A percentile compares a stretch with the other conserved stretches of the same genome.
These are phyloP conservation scores for Brachylomia viminalis DNA, from an alignment of 2,888 invertebrate species.

Conservation along the genomic window DNA sequence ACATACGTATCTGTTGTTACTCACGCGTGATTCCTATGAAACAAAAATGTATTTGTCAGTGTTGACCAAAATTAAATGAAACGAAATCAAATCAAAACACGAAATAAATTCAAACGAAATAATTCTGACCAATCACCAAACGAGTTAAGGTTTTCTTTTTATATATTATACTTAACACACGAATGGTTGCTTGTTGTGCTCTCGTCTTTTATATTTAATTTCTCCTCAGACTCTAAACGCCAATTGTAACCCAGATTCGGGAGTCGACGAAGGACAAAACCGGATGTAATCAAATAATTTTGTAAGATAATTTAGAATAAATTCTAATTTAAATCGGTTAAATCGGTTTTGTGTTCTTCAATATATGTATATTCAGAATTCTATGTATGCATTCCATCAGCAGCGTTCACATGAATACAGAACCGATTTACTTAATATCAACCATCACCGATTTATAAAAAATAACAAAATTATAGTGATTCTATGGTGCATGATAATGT, in stretches of 20 bases:
- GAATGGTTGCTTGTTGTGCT: constrained; percentile 8
- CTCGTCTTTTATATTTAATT: neutral
- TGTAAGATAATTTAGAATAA: constrained; percentile 47
- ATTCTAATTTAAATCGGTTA: constrained; percentile 18
- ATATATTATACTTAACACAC: constrained; percentile 3
- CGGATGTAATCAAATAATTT: constrained; percentile 40
- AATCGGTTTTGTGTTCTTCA: constrained; percentile 32
- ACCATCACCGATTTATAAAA: neutral
- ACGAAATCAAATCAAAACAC: constrained; percentile 65
- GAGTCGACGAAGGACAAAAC: constrained; percentile 4
- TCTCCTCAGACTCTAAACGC: constrained; percentile 48
- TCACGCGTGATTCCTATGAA: constrained; percentile 91
- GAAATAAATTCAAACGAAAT: constrained; percentile 62
- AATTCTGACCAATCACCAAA: constrained; percentile 27
- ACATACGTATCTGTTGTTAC: constrained; percentile 85
- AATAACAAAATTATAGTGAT: constrained; percentile 1
- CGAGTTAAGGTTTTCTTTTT: neutral
- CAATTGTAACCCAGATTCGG: constrained; percentile 43
- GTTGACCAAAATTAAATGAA: constrained; percentile 74
- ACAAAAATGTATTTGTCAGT: constrained; percentile 86
- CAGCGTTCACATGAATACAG: constrained; percentile 2
- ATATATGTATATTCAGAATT: neutral
- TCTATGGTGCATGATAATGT: constrained; percentile 19
- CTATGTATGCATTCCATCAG: neutral
- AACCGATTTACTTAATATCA: constrained; percentile 32